Evolutionary conservation across 2,797 vertebrate species (phyloP).

Genomic region (Toxotes lorentzi): DNA sequence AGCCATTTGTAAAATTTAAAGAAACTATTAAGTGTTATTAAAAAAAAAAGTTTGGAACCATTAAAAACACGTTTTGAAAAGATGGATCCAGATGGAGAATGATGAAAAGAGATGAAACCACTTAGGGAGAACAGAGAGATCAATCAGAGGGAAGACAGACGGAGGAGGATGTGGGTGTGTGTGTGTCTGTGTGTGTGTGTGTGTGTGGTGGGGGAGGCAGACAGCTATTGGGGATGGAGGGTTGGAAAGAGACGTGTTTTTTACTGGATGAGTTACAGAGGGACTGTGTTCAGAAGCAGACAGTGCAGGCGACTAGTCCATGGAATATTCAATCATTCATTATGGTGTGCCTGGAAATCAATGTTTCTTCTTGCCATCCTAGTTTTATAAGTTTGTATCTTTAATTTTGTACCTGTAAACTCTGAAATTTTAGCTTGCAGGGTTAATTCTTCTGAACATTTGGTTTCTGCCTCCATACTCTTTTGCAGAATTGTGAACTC

Average conservation of each 20-base stretch:
- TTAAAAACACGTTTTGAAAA: constrained; percentile 68
- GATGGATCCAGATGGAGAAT: constrained; percentile 78
- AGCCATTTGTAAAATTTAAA: constrained; percentile 74
- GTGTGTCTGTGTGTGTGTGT: constrained; percentile 23
- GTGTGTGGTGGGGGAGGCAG: constrained; percentile 26
- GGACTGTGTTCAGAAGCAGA: constrained; percentile 51
- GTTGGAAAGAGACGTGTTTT: constrained; percentile 65
- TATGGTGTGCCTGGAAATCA: constrained; percentile 3
- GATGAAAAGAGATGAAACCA: constrained; percentile 81
- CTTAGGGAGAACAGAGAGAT: constrained; percentile 79
- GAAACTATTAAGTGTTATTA: constrained; percentile 67
- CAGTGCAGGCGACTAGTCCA: constrained; percentile 23
- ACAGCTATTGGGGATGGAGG: constrained; percentile 49
- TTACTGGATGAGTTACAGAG: constrained; percentile 72
- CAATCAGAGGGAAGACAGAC: constrained; percentile 79
- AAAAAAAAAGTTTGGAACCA: constrained; percentile 63
- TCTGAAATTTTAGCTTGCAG: constrained; percentile 1
- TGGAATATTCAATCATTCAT: constrained; percentile 53
- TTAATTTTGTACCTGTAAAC: constrained; percentile 22
- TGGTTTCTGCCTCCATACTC: background rate
- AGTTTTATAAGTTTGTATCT: constrained; percentile 18
- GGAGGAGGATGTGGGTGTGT: constrained; percentile 59
- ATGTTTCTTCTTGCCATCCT: constrained; percentile 21
- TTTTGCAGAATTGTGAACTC: constrained; percentile 1
- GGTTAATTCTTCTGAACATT: background rate